Evolutionary conservation across 2,797 vertebrate genomes (phyloP), one percentile per base, ranked within the genome.

Genomic region (Scarus forsteni): DNA sequence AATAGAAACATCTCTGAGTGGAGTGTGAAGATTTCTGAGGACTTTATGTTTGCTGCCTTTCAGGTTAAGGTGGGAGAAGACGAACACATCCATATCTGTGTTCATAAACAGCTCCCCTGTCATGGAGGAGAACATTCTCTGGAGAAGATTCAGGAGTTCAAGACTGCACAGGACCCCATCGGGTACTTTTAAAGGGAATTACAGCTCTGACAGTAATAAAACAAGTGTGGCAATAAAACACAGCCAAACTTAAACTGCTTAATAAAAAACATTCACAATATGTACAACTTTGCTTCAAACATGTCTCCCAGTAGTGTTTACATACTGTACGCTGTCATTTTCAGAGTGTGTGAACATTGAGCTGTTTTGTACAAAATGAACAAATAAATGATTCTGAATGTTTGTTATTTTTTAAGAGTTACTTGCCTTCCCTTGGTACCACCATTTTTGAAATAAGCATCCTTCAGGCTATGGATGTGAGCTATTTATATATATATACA

Each of bases 61-160:
- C 83, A 97, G 96, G 86, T 97, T 9, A 80, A 83, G 0, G 85
- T 94, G 13, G 95, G 95, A 13, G 89, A 70, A 0, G 75, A 93
- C 0, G 70, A 79, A 0, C 93, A 90, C 44, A 0, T 94, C 18
- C 96, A 97, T 73, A 3, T 54, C 15, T 10, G 3, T 6, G 6
- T 16, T 54, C 5, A 38, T 14, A 4, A 54, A n/a, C 5, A 38
- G n/a, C 52, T 54, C 4, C 34, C 52, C 4, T 38, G 8, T 38
- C 0, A 16, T n/a, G 52, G 35, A 54, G 35, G 35, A n/a, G 35
- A 38, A 15, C 4, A 5, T 8, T 15, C 3, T 2, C 8, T 54
- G 35, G 1, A 1, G 7, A 16, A 10, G 1, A 10, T 54, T 14
- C 19, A 38, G 14, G 7, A 6, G 7, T 15, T 3, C 8, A 54